Conservation (phyloP, 2,113 vertebrate genomes). For the Sisor rabdophorus region DNA sequence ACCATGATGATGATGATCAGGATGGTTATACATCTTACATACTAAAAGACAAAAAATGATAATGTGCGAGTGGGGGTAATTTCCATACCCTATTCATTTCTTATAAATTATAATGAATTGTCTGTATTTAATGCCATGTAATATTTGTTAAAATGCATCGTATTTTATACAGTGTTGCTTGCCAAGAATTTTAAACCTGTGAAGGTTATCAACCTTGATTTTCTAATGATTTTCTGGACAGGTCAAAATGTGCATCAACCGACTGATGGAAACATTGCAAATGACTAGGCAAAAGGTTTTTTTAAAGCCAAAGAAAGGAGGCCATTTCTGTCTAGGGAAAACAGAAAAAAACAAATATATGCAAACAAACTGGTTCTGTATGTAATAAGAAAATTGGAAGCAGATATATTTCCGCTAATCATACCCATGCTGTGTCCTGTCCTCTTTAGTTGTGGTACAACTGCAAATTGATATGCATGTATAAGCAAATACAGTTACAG, state of each 20-base stretch:
- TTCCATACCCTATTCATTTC: neutral
- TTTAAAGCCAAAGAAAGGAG: neutral
- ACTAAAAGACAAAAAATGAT: neutral
- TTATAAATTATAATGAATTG: too few relatives aligned
- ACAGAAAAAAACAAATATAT: neutral
- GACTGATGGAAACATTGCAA: neutral
- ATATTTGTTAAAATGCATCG: too few relatives aligned
- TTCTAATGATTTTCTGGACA: too few relatives aligned
- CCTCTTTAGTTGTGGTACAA: neutral
- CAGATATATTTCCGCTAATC: neutral
- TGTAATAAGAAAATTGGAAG: constrained; percentile 12
- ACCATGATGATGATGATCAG: neutral
- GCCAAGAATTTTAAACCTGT: too few relatives aligned
- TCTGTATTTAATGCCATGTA: too few relatives aligned
- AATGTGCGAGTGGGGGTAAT: neutral
- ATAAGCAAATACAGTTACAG: too few relatives aligned
- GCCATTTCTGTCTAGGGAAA: neutral
- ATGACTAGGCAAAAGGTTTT: neutral
- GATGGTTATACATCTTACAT: neutral
- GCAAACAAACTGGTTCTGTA: neutral
- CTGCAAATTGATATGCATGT: neutral
- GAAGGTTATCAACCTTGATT: too few relatives aligned
- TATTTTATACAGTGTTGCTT: too few relatives aligned
- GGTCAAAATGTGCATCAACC: too few relatives aligned
- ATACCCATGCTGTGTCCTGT: neutral